Percentiles rank a stretch among this genome's conserved stretches.
Conservation (phyloP, 2,797 vertebrate species). For the Linurgus olivaceus region DNA sequence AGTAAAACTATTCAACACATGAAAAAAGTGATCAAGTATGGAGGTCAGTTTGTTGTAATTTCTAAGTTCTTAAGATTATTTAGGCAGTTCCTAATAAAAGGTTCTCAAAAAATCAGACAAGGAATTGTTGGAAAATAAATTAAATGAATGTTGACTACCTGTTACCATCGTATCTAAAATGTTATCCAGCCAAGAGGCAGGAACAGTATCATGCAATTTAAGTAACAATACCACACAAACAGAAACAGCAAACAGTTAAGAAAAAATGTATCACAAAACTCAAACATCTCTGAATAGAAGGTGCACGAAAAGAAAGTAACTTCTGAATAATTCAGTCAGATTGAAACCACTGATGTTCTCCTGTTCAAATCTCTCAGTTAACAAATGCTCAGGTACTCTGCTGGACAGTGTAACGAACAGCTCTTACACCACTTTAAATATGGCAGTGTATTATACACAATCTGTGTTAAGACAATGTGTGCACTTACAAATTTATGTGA, state of each 20-base stretch:
- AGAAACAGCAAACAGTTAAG: neutral
- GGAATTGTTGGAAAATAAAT: neutral
- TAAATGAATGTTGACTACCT: neutral
- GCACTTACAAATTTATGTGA: neutral
- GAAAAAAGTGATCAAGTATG: neutral
- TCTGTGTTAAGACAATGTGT: neutral
- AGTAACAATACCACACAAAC: neutral
- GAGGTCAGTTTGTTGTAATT: neutral
- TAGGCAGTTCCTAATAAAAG: neutral
- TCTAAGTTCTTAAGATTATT: neutral
- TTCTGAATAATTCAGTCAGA: neutral
- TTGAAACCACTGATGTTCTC: neutral
- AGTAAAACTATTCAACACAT: neutral
- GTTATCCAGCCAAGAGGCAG: neutral
- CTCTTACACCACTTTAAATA: neutral
- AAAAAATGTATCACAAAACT: neutral
- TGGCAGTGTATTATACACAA: neutral
- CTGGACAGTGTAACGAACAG: neutral
- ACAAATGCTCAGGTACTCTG: neutral
- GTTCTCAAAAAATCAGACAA: neutral
- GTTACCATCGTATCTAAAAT: neutral
- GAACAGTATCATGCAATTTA: neutral
- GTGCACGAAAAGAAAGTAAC: neutral
- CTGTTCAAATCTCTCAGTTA: neutral
- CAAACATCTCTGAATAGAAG: neutral